Percentiles rank a stretch among this genome's conserved stretches.
These are phyloP conservation scores for Tamandua tetradactyla DNA, from an alignment of 2,797 vertebrate species.

Conservation along the genomic window DNA sequence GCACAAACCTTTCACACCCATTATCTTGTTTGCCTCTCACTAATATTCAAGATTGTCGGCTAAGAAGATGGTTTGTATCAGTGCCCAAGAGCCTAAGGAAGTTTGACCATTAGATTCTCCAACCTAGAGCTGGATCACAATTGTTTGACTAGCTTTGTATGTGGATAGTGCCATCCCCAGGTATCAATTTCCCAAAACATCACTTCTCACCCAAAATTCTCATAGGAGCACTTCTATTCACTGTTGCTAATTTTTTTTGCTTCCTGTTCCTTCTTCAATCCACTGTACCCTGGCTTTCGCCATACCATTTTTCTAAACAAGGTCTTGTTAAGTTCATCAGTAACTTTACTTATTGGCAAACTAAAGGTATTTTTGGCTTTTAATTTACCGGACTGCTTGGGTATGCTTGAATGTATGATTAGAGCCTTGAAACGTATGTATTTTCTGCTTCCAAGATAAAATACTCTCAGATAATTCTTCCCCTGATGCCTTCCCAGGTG, in stretches of 20 bases:
- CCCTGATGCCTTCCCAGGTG: too few relatives aligned
- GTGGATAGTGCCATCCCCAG: background rate
- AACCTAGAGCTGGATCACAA: background rate
- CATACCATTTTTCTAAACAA: background rate
- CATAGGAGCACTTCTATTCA: background rate
- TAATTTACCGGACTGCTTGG: background rate
- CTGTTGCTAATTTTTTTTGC: background rate
- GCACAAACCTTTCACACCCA: background rate
- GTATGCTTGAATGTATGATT: background rate
- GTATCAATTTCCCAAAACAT: background rate
- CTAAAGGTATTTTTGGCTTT: background rate
- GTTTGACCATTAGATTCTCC: background rate
- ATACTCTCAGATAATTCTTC: background rate
- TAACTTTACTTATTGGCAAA: background rate
- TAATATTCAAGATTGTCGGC: background rate
- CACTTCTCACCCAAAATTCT: background rate
- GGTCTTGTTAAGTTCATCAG: background rate
- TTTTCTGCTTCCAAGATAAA: background rate
- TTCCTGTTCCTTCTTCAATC: background rate
- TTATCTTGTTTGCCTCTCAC: constrained; percentile 6
- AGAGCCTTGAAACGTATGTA: background rate
- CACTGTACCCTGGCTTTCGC: background rate
- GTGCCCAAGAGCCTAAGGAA: background rate
- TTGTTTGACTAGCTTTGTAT: background rate
- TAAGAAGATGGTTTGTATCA: background rate